These are phyloP conservation scores for Benitochromis conjunctus DNA, from an alignment of 2,113 vertebrate species.

Conservation along the genomic window DNA sequence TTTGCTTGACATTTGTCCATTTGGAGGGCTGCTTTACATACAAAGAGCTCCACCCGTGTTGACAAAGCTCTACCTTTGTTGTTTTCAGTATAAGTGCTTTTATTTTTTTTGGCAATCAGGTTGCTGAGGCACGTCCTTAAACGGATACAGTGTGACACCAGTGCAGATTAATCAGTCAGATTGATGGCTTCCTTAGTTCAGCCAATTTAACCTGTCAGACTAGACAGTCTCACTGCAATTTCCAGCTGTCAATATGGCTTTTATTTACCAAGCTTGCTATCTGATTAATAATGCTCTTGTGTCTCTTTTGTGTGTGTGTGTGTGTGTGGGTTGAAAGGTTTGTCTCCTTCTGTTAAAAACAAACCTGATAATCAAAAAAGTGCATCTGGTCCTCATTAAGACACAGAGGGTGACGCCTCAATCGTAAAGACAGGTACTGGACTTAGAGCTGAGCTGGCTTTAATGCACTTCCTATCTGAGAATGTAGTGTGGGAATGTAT, in stretches of 20 bases:
- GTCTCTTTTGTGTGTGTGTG: neutral
- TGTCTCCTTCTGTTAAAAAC: constrained; percentile 23
- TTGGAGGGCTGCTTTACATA: neutral
- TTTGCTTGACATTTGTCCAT: neutral
- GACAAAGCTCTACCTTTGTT: neutral
- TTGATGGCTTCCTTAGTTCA: neutral
- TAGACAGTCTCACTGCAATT: neutral
- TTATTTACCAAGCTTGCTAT: neutral
- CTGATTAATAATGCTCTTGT: neutral
- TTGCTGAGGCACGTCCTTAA: neutral
- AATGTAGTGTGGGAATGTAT: neutral
- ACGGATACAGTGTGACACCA: neutral
- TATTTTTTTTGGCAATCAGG: neutral
- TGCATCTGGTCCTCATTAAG: constrained; percentile 4
- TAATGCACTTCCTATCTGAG: neutral
- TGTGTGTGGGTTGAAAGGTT: constrained; percentile 33
- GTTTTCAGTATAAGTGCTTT: neutral
- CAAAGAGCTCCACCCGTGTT: neutral
- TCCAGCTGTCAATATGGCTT: neutral
- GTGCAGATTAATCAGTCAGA: neutral
- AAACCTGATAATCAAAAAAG: constrained; percentile 10
- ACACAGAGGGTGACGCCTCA: constrained; percentile 1
- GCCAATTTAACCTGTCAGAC: neutral
- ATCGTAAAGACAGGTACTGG: constrained; percentile 43
- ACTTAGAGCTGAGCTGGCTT: neutral